Percentiles rank a stretch among this genome's conserved stretches.
Evolutionary conservation across 2,113 vertebrate genomes (phyloP).

Genomic region (human (Homo sapiens)): GRCh38 chr18:68567001-68567500

Average conservation of each 20-base stretch:
- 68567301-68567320: background rate
- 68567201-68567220: background rate
- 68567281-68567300: background rate
- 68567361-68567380: background rate
- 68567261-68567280: conserved; percentile 23
- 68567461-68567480: background rate
- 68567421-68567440: too few relatives aligned
- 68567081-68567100: background rate
- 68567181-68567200: background rate
- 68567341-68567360: background rate
- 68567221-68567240: conserved; percentile 36
- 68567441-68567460: too few relatives aligned
- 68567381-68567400: background rate
- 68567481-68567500: background rate
- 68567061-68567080: background rate
- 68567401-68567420: background rate
- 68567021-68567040: background rate
- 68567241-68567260: conserved; percentile 1
- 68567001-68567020: background rate
- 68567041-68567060: background rate
- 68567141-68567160: background rate
- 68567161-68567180: background rate
- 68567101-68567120: background rate
- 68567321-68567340: background rate
- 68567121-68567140: background rate